Conservation (phyloP, 2,888 invertebrate genomes). For the Syrphus vitripennis region DNA sequence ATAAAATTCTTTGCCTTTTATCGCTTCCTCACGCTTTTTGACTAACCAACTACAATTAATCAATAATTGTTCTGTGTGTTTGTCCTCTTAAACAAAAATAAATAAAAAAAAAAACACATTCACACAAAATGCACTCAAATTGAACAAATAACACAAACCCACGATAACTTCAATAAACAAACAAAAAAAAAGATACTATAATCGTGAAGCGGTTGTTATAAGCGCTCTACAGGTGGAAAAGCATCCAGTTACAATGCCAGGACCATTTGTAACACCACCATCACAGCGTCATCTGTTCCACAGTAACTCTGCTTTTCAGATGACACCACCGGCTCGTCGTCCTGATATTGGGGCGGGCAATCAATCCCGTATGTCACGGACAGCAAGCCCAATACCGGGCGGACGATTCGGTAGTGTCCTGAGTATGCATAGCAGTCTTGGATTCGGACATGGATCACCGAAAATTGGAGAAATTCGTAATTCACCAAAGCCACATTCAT, state of each 20-base stretch:
- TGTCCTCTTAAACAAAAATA: constrained; percentile 51
- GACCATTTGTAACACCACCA: constrained; percentile 89
- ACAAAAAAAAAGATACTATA: constrained; percentile 88
- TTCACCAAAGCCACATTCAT: constrained; percentile 87
- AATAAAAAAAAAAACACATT: constrained; percentile 7
- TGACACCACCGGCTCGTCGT: constrained; percentile 87
- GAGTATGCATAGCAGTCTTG: constrained; percentile 83
- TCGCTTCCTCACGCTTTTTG: constrained; percentile 70
- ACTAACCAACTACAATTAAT: constrained; percentile 68
- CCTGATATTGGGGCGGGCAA: constrained; percentile 78
- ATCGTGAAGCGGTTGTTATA: constrained; percentile 95
- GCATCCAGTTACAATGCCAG: constrained; percentile 93
- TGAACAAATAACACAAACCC: constrained; percentile 12
- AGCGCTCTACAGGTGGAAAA: constrained; percentile 96
- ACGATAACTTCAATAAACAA: constrained; percentile 2
- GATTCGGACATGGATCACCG: constrained; percentile 82
- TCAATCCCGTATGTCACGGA: constrained; percentile 76
- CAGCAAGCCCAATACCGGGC: constrained; percentile 83
- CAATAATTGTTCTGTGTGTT: constrained; percentile 60
- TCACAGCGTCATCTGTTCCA: constrained; percentile 84
- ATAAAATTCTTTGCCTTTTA: constrained; percentile 66
- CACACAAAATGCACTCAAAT: constrained; percentile 18
- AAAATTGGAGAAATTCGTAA: constrained; percentile 83
- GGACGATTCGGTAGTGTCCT: constrained; percentile 84
- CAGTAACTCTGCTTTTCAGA: constrained; percentile 84